Percentiles rank a stretch among this genome's conserved stretches.
Conservation (phyloP, 2,113 vertebrate species). For the Plecturocebus donacophilus region DNA sequence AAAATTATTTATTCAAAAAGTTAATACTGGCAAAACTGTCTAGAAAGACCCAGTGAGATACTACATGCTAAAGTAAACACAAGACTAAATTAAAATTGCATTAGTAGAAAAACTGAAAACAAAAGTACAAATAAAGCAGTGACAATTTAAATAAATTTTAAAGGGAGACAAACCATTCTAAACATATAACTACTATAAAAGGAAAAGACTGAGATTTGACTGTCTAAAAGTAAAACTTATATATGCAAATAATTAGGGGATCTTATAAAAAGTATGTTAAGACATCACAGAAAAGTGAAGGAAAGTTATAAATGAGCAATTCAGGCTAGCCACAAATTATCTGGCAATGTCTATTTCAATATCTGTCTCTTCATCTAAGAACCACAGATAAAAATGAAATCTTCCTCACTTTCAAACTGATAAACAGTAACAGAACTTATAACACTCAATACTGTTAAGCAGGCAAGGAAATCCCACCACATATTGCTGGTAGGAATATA, state of each 20-base stretch:
- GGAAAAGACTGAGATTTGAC: not conserved
- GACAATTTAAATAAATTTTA: slow-evolving; percentile 13
- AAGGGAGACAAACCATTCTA: not conserved
- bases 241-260: not conserved
- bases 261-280: slow-evolving; percentile 11
- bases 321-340: not conserved
- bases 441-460: not conserved
- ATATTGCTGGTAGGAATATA: not conserved
- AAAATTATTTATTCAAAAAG: slow-evolving; percentile 50
- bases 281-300: not conserved
- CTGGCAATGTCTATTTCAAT: not conserved
- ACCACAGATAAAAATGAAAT: not conserved
- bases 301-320: not conserved
- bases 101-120: not conserved
- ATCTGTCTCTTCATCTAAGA: not conserved
- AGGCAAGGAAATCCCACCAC: not conserved
- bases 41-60: not conserved
- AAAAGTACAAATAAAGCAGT: not conserved
- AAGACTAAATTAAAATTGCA: not conserved
- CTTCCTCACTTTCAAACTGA: not conserved
- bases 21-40: not conserved
- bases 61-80: slow-evolving; percentile 8
- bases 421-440: not conserved
- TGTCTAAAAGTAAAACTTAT: not conserved
- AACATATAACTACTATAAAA: not conserved